A percentile compares a stretch with the other conserved stretches of the same genome.
phyloP scores from a whole-genome alignment of 2,888 invertebrate species.

The Chalcosyrphus nemorum region DNA sequence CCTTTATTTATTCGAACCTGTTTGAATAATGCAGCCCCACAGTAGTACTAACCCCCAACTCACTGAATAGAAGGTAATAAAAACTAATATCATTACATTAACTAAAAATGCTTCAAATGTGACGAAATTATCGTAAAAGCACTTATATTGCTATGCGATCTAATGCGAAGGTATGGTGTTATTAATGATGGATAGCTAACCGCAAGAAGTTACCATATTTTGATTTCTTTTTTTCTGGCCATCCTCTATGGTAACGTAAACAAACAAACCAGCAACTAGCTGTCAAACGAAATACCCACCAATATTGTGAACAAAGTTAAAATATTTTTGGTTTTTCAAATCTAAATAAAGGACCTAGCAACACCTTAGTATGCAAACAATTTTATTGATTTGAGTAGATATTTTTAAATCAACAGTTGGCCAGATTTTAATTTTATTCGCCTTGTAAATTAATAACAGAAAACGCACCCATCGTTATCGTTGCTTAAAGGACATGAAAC shows the following conservation, averaged over 20 bases:
- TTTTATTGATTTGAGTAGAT: conserved; percentile 15
- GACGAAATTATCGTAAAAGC: not conserved
- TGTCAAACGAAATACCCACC: not conserved
- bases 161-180: not conserved
- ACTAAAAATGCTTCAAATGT: not conserved
- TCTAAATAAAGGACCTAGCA: not conserved
- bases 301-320: not conserved
- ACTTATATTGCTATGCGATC: not conserved
- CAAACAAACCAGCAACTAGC: not conserved
- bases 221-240: not conserved
- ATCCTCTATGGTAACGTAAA: not conserved
- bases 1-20: too few relatives aligned
- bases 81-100: not conserved
- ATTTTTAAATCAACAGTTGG: conserved; percentile 41
- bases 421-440: not conserved
- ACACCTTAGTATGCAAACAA: not conserved
- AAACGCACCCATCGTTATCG: not conserved
- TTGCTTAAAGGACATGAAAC: not conserved
- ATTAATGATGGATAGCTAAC: not conserved
- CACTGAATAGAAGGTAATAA: not conserved
- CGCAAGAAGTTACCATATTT: not conserved
- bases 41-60: too few relatives aligned
- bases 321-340: not conserved
- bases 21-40: too few relatives aligned
- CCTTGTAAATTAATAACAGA: not conserved